Evolutionary conservation across 2,888 invertebrate genomes (phyloP).

Genomic region (Clostera curtula): DNA sequence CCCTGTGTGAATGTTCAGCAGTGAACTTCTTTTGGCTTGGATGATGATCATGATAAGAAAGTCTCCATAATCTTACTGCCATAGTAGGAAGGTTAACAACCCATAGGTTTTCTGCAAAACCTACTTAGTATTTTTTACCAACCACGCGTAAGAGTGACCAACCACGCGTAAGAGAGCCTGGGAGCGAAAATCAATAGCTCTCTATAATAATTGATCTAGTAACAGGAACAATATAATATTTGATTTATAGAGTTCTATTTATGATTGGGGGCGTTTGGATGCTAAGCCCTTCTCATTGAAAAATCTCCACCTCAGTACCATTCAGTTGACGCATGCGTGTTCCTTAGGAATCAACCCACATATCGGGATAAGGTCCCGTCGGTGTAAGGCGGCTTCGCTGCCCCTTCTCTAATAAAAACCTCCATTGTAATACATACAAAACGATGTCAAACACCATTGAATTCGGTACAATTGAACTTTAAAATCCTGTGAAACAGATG

Average conservation of each 20-base stretch:
- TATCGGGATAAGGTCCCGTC: constrained; percentile 43
- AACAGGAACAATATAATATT: too few relatives aligned
- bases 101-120: too few relatives aligned
- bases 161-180: too few relatives aligned
- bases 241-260: constrained; percentile 5
- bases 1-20: too few relatives aligned
- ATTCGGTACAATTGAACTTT: constrained; percentile 1
- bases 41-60: too few relatives aligned
- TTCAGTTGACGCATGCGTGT: constrained; percentile 46
- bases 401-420: constrained; percentile 24
- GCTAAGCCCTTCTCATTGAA: constrained; percentile 31
- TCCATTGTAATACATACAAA: constrained; percentile 12
- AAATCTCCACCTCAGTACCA: constrained; percentile 18
- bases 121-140: too few relatives aligned
- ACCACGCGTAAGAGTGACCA: too few relatives aligned
- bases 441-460: constrained; percentile 6
- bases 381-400: constrained; percentile 32
- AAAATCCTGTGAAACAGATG: constrained; percentile 9
- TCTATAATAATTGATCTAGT: too few relatives aligned
- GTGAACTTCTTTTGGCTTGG: too few relatives aligned
- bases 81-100: too few relatives aligned
- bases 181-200: too few relatives aligned
- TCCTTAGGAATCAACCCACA: constrained; percentile 24
- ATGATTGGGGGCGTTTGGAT: constrained; percentile 9
- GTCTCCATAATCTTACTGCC: too few relatives aligned